phyloP scores from a whole-genome alignment of 2,888 invertebrate species.

The Torymus auratus region DNA sequence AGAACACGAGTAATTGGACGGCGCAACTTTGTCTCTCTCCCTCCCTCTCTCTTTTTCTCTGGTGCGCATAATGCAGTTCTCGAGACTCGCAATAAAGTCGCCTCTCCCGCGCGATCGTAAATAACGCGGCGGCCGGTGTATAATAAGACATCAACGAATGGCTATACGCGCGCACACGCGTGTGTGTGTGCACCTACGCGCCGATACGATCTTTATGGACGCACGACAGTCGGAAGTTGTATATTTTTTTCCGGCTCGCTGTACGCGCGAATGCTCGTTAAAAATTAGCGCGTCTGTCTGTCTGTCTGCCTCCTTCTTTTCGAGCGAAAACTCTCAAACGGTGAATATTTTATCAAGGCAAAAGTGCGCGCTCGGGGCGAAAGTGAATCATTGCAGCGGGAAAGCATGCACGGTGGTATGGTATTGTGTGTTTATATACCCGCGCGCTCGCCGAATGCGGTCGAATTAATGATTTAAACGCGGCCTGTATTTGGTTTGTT shows the following conservation, averaged over 20 bases:
- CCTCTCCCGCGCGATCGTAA: slow-evolving; percentile 65
- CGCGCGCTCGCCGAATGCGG: slow-evolving; percentile 5
- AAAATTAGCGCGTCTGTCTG: slow-evolving; percentile 39
- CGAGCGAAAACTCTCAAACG: slow-evolving; percentile 7
- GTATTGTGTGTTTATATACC: slow-evolving; percentile 15
- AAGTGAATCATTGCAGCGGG: slow-evolving; percentile 15
- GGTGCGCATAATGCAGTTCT: slow-evolving; percentile 24
- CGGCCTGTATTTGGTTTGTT: slow-evolving; percentile 11
- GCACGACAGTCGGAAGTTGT: slow-evolving; percentile 69
- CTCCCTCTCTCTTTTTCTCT: not conserved
- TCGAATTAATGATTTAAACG: slow-evolving; percentile 32
- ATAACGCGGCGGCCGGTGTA: slow-evolving; percentile 65
- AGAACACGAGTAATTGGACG: slow-evolving; percentile 56
- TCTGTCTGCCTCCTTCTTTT: slow-evolving; percentile 2
- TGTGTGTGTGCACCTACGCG: slow-evolving; percentile 70
- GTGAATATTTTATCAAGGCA: slow-evolving; percentile 21
- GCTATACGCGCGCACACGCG: slow-evolving; percentile 68
- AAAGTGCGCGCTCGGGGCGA: not conserved
- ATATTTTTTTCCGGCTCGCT: slow-evolving; percentile 59
- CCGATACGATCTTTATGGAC: slow-evolving; percentile 70
- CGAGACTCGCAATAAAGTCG: slow-evolving; percentile 50
- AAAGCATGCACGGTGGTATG: not conserved
- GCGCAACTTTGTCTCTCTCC: slow-evolving; percentile 9
- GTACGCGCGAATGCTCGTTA: slow-evolving; percentile 34
- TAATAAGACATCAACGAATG: slow-evolving; percentile 72